Conservation (phyloP, 2,888 invertebrate species). For the Cylindroiulus punctatus region DNA sequence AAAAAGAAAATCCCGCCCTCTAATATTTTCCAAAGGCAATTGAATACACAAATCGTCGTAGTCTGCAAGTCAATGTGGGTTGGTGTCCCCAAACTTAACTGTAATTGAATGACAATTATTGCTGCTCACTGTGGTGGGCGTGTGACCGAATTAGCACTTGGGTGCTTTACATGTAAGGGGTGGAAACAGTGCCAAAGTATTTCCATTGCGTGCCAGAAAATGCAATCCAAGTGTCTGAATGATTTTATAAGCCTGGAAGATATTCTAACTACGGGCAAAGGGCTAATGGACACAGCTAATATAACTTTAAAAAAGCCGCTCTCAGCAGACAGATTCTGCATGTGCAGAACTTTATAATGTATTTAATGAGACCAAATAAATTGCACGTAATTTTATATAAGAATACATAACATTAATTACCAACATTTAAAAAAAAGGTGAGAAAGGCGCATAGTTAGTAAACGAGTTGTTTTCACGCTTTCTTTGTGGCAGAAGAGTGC, state of each 20-base stretch:
- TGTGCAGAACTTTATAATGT: not conserved
- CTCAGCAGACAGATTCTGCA: not conserved
- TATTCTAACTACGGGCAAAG: not conserved
- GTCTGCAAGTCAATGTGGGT: not conserved
- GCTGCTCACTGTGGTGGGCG: not conserved
- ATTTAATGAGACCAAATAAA: conserved; percentile 2
- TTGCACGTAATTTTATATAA: not conserved
- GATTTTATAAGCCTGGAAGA: not conserved
- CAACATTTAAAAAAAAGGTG: not conserved
- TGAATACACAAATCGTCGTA: too few relatives aligned
- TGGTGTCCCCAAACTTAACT: not conserved
- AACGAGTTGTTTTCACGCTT: not conserved
- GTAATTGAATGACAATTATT: not conserved
- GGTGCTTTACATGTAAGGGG: not conserved
- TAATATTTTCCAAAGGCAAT: too few relatives aligned
- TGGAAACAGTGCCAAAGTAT: not conserved
- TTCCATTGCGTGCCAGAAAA: not conserved
- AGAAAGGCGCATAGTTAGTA: not conserved
- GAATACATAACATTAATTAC: not conserved
- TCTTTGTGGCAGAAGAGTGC: not conserved
- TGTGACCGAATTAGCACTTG: not conserved
- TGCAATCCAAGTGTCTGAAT: not conserved
- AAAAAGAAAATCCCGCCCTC: too few relatives aligned
- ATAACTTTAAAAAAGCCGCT: conserved; percentile 11
- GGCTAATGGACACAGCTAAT: conserved; percentile 2